Conservation (phyloP, 2,113 vertebrate genomes). For the Erythrocercus mccallii region DNA sequence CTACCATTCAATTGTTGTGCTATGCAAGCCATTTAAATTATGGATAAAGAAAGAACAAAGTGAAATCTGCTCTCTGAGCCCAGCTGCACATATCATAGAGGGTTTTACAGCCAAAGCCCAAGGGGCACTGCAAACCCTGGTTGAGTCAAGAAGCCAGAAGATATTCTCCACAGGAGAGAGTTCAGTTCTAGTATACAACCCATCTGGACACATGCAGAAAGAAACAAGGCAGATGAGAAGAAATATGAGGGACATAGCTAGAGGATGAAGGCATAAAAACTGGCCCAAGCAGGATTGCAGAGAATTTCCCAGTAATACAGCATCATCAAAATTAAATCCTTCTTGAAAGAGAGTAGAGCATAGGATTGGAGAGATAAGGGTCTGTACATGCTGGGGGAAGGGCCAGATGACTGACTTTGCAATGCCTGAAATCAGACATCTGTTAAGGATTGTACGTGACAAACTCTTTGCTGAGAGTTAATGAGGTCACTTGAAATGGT, state of each 20-base stretch:
- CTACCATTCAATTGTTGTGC: neutral
- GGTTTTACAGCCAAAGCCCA: conserved; percentile 10
- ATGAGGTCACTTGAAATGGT: conserved; percentile 42
- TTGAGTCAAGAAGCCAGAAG: conserved; percentile 24
- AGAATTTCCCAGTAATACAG: neutral
- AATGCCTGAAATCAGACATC: conserved; percentile 46
- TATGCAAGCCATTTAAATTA: neutral
- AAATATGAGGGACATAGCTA: neutral
- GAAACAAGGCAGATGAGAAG: conserved; percentile 19
- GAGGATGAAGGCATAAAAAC: conserved; percentile 14
- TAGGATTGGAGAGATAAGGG: neutral
- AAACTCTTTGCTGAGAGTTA: conserved; percentile 33
- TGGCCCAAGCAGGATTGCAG: neutral
- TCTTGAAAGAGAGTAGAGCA: neutral
- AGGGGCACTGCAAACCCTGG: neutral
- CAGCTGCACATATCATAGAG: conserved; percentile 21
- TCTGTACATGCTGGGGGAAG: neutral
- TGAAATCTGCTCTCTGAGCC: conserved; percentile 8
- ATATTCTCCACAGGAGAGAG: conserved; percentile 5
- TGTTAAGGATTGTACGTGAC: conserved; percentile 50
- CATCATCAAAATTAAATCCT: neutral
- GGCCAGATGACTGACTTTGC: neutral
- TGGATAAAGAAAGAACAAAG: conserved; percentile 41
- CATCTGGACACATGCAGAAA: conserved; percentile 15
- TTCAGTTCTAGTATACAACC: neutral